These are phyloP conservation scores for Drosophila albomicans DNA, from an alignment of 1,140 invertebrate species.

Conservation along the genomic window DNA sequence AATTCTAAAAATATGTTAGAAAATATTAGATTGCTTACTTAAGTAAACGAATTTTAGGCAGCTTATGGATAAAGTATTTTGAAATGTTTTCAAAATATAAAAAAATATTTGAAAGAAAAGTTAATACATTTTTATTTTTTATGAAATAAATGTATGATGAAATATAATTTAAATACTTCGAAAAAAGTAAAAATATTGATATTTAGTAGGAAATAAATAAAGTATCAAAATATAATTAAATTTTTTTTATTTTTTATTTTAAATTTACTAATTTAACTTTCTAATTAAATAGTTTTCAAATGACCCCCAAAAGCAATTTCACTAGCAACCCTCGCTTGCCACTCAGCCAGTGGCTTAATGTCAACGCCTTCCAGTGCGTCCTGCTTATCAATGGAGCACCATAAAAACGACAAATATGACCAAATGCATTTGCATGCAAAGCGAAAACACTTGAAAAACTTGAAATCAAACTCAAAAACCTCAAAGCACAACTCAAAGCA, in stretches of 20 bases:
- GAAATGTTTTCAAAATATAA: too few species aligned
- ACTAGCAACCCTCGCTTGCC: constrained; percentile 33
- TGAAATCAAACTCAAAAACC: constrained; percentile 18
- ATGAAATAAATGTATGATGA: too few species aligned
- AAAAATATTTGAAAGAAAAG: too few species aligned
- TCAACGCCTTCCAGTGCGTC: constrained; percentile 27
- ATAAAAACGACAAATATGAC: constrained; percentile 70
- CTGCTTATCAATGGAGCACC: constrained; percentile 59
- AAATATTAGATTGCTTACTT: too few species aligned
- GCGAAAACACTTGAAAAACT: constrained; percentile 7
- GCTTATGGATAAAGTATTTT: too few species aligned
- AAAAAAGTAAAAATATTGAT: too few species aligned
- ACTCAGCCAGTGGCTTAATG: constrained; percentile 33
- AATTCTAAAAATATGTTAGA: too few species aligned
- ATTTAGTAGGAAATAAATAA: too few species aligned
- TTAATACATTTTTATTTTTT: too few species aligned
- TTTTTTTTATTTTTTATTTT: too few species aligned
- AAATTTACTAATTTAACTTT: neutral
- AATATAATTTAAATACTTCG: too few species aligned
- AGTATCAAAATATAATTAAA: neutral
- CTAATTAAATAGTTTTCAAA: neutral
- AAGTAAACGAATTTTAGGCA: too few species aligned
- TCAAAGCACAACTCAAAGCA: constrained; percentile 55
- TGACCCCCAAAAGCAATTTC: neutral
- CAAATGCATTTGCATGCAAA: constrained; percentile 61